These are phyloP conservation scores for Acridotheres tristis DNA, from an alignment of 2,797 vertebrate genomes.

Conservation along the genomic window DNA sequence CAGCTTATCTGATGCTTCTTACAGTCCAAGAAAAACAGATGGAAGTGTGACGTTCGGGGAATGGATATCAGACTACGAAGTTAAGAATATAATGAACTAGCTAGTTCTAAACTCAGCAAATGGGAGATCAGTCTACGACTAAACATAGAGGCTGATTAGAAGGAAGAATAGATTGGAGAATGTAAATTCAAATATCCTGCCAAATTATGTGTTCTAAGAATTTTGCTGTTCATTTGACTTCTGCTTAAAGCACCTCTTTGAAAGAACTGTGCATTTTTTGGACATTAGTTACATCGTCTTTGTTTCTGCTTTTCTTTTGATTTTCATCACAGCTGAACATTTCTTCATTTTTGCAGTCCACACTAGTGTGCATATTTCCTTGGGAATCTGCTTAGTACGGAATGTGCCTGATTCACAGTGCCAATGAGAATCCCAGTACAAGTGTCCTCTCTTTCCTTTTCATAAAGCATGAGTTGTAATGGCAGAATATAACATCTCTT, in stretches of 20 bases:
- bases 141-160: neutral
- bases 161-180: neutral
- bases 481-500: conserved; percentile 8
- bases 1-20: neutral
- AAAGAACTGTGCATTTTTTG: neutral
- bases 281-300: neutral
- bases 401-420: neutral
- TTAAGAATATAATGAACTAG: neutral
- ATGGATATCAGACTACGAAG: neutral
- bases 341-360: neutral
- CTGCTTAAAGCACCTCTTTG: neutral
- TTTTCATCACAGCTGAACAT: neutral
- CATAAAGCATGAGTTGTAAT: neutral
- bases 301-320: neutral
- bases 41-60: neutral
- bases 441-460: conserved; percentile 10
- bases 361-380: neutral
- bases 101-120: neutral
- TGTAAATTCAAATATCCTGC: neutral
- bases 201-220: neutral
- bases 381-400: neutral
- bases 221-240: neutral
- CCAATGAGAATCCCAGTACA: neutral
- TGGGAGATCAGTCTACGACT: neutral
- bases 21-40: neutral